Base-by-base conservation (phyloP, 2,113 vertebrate genomes). In the Vicugna pacos region DNA sequence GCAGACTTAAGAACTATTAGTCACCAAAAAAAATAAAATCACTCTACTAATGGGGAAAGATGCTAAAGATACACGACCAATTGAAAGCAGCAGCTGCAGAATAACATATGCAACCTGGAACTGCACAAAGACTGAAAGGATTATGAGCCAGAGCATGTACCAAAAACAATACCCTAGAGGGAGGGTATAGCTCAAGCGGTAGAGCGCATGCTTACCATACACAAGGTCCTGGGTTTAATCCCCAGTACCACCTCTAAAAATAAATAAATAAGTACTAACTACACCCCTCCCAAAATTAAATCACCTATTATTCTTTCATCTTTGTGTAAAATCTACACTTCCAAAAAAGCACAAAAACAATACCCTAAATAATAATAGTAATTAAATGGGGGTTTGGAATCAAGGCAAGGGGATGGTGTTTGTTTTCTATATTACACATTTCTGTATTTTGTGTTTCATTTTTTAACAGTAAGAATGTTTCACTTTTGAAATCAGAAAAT, bases 401-500 rank as follows among this genome's bases (percentile, higher is more conserved):
- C 42, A 73, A 80, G 28, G 20, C 58, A 83, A 77, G 35, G 19
- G 22, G 14, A 5, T n/a, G 2, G 14, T 50, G 48, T 79, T 77
- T 28, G 42, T 46, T 72, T 38, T 46, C 67, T 50, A 42, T 24
- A n/a, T 65, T 67, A 90, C 0, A 69, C 3, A 60, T 48, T 81
- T 38, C 28, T 35, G 35, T 91, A 73, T 54, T 67, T 69, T 85
- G 19, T 48, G 35, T 56, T 42, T 58, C 42, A 28, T 11, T 65
- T 92, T 54, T 32, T 83, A 54, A 82, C 16, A 9, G 38, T 94
- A 67, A 70, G 65, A 54, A 67, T 70, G 19, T 91, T 67, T 77
- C 73, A 93, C 20, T 93, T 85, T 56, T 84, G 8, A 86, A 85
- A 70, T 67, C 65, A 93, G 50, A 73, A 87, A 86, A 60, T 56